Evolutionary conservation across 1,140 invertebrate genomes (phyloP), one percentile per base, ranked within the genome.

Genomic region (Acromyrmex heyeri): DNA sequence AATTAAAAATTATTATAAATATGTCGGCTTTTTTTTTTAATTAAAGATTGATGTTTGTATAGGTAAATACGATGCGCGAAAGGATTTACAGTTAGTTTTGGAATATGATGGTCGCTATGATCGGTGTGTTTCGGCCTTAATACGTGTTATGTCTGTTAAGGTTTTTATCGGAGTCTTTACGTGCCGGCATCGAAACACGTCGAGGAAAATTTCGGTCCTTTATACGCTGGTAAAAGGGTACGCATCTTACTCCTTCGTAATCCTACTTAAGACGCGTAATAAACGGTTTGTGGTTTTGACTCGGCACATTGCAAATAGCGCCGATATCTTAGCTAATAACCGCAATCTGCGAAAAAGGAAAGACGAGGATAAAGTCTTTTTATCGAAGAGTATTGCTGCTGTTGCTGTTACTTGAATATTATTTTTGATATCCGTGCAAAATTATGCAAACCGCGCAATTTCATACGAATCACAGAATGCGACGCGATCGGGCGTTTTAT

Each of bases 101-200:
- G n/a, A 30, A 8, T 34, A n/a, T 65, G 30, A 62, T 6, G 64
- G 44, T 53, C 16, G 55, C 48, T 12, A 61, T 14, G 7, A 21
- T 16, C 21, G 21, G 34, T 50, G 38, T 77, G 38, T 14, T 12
- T 48, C 24, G 59, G 2, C 24, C 34, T 83, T 85, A 83, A 75
- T 53, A 48, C 24, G 21, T 10, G 38, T 44, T 10, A 24, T 24
- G 24, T 48, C 7, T 70, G 70, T 83, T 87, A 53, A 69, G 44
- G 79, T 77, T 87, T 87, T 87, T 73, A 67, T 82, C 53, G 78
- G n/a, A 18, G 38, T 21, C 21, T 21, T 55, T 73, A 55, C 14
- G 16, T 30, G 14, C 44, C 67, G 14, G 18, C 10, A 10, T 50
- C 14, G 21, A 16, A 50, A 50, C 48, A 7, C 55, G 12, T 16